A percentile compares a stretch with the other conserved stretches of the same genome.
These are phyloP conservation scores for Peromyscus maniculatus DNA, from an alignment of 2,113 vertebrate genomes.

Conservation along the genomic window DNA sequence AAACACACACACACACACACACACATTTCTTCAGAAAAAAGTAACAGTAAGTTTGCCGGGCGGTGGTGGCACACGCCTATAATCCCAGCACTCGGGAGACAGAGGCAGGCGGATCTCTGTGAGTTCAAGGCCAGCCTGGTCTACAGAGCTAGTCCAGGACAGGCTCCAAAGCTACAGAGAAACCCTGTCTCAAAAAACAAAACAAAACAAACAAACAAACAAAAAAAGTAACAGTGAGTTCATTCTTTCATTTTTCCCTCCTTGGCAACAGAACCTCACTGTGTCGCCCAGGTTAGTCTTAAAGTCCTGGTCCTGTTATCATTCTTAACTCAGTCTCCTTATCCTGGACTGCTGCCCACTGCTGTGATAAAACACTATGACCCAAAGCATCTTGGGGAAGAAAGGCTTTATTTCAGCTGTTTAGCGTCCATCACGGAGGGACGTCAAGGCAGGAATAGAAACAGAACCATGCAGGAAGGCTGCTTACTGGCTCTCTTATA, in stretches of 20 bases:
- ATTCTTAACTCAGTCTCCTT: neutral
- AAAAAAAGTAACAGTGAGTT: neutral
- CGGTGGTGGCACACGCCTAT: too few species aligned
- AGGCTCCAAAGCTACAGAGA: too few species aligned
- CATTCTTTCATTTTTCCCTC: neutral
- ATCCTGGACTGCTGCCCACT: neutral
- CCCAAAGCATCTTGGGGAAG: neutral
- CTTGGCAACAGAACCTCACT: neutral
- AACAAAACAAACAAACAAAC: too few species aligned
- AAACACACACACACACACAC: too few species aligned
- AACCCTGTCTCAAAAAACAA: too few species aligned
- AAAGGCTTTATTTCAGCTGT: neutral
- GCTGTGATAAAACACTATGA: neutral
- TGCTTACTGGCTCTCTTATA: neutral
- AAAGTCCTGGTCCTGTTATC: too few species aligned
- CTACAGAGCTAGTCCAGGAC: too few species aligned
- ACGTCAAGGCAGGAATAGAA: neutral
- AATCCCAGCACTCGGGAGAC: too few species aligned
- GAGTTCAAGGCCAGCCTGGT: too few species aligned
- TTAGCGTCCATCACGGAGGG: neutral
- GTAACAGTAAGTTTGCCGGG: neutral
- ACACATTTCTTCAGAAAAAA: neutral
- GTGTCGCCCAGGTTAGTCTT: neutral
- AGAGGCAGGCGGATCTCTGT: too few species aligned
- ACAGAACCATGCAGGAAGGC: neutral